phyloP scores from a whole-genome alignment of 2,797 vertebrate genomes.

The Neostethus bicornis region DNA sequence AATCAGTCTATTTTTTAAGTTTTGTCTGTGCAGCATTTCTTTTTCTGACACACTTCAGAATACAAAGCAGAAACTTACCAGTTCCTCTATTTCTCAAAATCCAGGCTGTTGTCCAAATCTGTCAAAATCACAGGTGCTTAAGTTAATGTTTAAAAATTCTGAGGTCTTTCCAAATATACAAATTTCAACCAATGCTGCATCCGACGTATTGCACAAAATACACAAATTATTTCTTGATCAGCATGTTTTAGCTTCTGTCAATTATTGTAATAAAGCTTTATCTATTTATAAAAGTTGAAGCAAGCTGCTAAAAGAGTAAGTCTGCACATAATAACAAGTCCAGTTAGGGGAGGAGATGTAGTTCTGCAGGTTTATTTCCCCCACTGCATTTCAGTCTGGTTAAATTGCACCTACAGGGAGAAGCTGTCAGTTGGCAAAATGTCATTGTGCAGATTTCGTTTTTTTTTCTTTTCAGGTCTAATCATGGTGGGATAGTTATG shows the following conservation, averaged over 20 bases:
- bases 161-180: conserved; percentile 37
- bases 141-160: conserved; percentile 31
- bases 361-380: background rate
- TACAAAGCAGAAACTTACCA: conserved; percentile 20
- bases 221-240: background rate
- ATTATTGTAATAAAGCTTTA: conserved; percentile 11
- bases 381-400: conserved; percentile 22
- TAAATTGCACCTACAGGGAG: conserved; percentile 7
- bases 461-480: background rate
- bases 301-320: conserved; percentile 2
- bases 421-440: conserved; percentile 4
- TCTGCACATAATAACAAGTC: conserved; percentile 5
- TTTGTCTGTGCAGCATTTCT: background rate
- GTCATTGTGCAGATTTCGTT: conserved; percentile 16
- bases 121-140: conserved; percentile 14
- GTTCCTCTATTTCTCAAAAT: conserved; percentile 40
- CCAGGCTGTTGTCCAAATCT: conserved; percentile 38
- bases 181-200: conserved; percentile 18
- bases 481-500: background rate
- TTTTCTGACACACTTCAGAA: conserved; percentile 18
- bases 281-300: conserved; percentile 16
- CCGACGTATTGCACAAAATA: conserved; percentile 22
- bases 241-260: conserved; percentile 2
- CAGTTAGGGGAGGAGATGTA: conserved; percentile 9
- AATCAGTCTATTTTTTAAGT: background rate